Percentiles rank a stretch among this genome's conserved stretches.
These are phyloP conservation scores for Xanthorhoe designata DNA, from an alignment of 2,888 invertebrate genomes.

Conservation along the genomic window DNA sequence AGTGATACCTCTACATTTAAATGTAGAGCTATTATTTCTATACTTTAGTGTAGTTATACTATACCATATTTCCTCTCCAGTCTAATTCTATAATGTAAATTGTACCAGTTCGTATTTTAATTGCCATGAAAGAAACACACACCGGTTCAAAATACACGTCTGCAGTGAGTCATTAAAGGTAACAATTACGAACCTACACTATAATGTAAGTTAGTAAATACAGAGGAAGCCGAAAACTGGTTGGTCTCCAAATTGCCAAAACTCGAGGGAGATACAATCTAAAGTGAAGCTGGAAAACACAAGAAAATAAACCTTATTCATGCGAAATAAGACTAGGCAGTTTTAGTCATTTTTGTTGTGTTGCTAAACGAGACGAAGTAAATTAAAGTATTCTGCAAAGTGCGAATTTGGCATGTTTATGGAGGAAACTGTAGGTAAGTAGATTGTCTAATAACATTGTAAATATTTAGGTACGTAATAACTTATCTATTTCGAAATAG, in stretches of 20 bases:
- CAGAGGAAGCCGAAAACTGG: slow-evolving; percentile 37
- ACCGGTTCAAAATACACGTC: slow-evolving; percentile 15
- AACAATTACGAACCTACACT: slow-evolving; percentile 28
- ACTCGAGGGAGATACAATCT: slow-evolving; percentile 37
- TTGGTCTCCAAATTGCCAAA: slow-evolving; percentile 36
- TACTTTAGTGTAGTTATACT: too few relatives aligned
- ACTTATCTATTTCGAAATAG: background rate
- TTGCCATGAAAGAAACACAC: slow-evolving; percentile 3
- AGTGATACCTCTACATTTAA: too few relatives aligned
- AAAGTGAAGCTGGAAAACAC: slow-evolving; percentile 10
- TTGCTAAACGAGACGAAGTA: slow-evolving; percentile 19
- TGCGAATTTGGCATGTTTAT: slow-evolving; percentile 30
- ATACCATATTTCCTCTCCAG: background rate
- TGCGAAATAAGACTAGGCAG: slow-evolving; percentile 2
- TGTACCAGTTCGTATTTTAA: slow-evolving; percentile 1
- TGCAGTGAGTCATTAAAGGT: slow-evolving; percentile 26
- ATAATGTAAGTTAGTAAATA: slow-evolving; percentile 24
- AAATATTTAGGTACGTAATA: background rate
- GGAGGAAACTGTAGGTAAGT: slow-evolving; percentile 27
- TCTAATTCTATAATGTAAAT: background rate
- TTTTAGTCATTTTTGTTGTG: slow-evolving; percentile 10
- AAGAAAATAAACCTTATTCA: slow-evolving; percentile 26
- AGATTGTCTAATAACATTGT: slow-evolving; percentile 33
- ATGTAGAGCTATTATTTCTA: too few relatives aligned
- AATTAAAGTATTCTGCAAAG: slow-evolving; percentile 28